These are phyloP conservation scores for Catotricha subobsoleta DNA, from an alignment of 2,888 invertebrate species.

Conservation along the genomic window DNA sequence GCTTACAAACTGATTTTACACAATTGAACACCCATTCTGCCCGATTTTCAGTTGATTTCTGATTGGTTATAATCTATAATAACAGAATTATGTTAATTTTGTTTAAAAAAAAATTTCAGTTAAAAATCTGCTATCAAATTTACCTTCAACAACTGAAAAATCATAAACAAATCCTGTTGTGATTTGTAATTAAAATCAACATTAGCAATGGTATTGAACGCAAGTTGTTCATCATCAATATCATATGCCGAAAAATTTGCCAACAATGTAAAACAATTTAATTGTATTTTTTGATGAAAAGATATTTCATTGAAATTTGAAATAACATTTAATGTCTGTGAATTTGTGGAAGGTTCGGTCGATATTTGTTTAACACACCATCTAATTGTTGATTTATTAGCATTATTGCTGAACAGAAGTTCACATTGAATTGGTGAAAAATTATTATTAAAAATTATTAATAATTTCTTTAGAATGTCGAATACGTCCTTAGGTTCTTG, in stretches of 20 bases:
- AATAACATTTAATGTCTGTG: not conserved
- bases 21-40: constrained; percentile 19
- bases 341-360: not conserved
- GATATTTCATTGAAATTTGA: not conserved
- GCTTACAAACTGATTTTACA: constrained; percentile 18
- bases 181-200: constrained; percentile 1
- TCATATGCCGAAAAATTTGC: not conserved
- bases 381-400: not conserved
- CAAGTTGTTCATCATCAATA: not conserved
- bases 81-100: not conserved
- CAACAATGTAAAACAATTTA: not conserved
- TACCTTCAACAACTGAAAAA: constrained; percentile 5
- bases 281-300: constrained; percentile 1
- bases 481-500: not conserved
- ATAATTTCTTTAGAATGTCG: not conserved
- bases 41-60: not conserved
- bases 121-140: not conserved
- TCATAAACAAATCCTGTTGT: constrained; percentile 5
- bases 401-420: not conserved
- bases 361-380: not conserved
- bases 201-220: not conserved
- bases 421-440: not conserved
- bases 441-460: not conserved
- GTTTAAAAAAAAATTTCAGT: not conserved
- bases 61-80: constrained; percentile 1